phyloP scores from a whole-genome alignment of 2,797 vertebrate species.

The Coilia nasus region DNA sequence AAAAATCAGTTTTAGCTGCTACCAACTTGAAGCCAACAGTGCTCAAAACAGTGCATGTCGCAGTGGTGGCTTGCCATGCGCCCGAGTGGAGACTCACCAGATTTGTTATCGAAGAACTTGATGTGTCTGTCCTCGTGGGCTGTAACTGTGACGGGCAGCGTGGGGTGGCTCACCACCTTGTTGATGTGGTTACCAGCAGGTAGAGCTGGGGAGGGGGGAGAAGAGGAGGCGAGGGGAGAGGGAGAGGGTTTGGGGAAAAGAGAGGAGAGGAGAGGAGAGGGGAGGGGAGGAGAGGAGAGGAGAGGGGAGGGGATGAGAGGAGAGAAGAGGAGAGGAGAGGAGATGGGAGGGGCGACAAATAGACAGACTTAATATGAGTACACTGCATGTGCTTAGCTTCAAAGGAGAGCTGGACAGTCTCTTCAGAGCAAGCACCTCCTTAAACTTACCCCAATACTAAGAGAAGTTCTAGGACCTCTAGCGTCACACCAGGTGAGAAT shows the following conservation, averaged over 20 bases:
- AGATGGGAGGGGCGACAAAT: neutral
- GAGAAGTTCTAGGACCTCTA: neutral
- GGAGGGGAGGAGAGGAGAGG: too few relatives aligned
- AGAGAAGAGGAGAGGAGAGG: neutral
- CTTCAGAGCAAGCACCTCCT: too few relatives aligned
- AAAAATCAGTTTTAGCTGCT: neutral
- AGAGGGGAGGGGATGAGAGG: too few relatives aligned
- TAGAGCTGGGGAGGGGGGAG: conserved; percentile 69
- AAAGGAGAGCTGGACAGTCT: too few relatives aligned
- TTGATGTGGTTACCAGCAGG: conserved; percentile 91
- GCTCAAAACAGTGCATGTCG: neutral
- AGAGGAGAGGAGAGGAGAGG: too few relatives aligned
- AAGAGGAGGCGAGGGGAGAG: accelerated
- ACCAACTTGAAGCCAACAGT: neutral
- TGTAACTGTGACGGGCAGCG: conserved; percentile 95
- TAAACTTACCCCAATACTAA: neutral
- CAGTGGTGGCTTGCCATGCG: neutral
- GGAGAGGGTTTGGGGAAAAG: too few relatives aligned
- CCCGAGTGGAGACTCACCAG: conserved; percentile 77
- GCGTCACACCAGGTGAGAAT: neutral
- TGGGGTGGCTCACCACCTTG: conserved; percentile 96
- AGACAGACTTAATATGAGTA: neutral
- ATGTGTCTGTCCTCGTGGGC: conserved; percentile 97
- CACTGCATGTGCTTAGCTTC: neutral
- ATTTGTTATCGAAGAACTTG: conserved; percentile 99